Conservation (phyloP, 2,113 vertebrate species). For the Boleophthalmus pectinirostris region DNA sequence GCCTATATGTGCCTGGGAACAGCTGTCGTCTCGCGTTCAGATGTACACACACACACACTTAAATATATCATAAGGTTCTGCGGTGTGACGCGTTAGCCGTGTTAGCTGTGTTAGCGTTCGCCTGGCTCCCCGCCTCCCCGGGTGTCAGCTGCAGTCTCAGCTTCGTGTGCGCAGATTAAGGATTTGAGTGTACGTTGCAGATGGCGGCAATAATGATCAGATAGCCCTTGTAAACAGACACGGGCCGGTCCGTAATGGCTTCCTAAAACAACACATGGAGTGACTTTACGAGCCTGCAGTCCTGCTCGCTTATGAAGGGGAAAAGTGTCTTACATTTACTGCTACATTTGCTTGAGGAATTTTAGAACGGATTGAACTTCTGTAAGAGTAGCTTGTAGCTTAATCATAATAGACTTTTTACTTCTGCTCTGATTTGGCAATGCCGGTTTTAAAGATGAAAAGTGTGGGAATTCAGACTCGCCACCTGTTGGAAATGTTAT, state of each 20-base stretch:
- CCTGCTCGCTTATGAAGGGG: conserved; percentile 62
- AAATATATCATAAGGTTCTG: conserved; percentile 31
- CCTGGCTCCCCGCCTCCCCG: background rate
- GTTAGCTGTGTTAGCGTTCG: background rate
- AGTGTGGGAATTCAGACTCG: no score
- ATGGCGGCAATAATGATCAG: conserved; percentile 77
- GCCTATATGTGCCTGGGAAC: conserved; percentile 56
- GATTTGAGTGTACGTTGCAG: conserved; percentile 68
- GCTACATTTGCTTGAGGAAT: background rate
- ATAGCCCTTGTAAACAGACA: conserved; percentile 73
- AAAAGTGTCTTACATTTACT: conserved; percentile 33
- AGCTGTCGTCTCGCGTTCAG: conserved; percentile 59
- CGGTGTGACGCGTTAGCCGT: conserved; percentile 20
- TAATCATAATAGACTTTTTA: background rate
- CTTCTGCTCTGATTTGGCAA: background rate
- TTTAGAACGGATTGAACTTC: background rate
- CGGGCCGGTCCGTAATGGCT: conserved; percentile 70
- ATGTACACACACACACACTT: conserved; percentile 15
- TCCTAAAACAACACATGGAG: conserved; percentile 75
- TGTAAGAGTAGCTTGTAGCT: background rate
- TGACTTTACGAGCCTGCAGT: conserved; percentile 70
- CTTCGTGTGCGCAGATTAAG: conserved; percentile 63
- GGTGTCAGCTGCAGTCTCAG: conserved; percentile 69
- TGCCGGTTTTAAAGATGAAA: no score
- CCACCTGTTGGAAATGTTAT: no score